Percentiles rank a stretch among this genome's conserved stretches.
These are phyloP conservation scores for Magallana nippona DNA, from an alignment of 2,888 invertebrate species.

Conservation along the genomic window DNA sequence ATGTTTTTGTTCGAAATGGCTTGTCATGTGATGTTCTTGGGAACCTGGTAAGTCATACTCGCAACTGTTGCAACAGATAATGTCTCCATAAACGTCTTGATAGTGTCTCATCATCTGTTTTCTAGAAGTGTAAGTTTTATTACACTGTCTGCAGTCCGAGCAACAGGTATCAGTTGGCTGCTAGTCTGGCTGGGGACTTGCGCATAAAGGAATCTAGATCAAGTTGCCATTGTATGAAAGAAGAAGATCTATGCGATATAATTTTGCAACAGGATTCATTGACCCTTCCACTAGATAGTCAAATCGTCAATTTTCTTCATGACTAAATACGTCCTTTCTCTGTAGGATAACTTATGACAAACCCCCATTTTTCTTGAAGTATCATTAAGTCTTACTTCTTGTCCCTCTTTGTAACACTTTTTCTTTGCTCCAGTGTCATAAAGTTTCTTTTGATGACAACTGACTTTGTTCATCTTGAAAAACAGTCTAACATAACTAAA, in stretches of 20 bases:
- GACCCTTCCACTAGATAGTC: not conserved
- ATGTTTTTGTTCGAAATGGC: too few species aligned
- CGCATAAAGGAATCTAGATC: too few species aligned
- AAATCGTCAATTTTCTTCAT: conserved; percentile 28
- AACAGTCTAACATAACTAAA: conserved; percentile 49
- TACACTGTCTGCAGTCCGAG: too few species aligned
- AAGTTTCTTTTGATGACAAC: conserved; percentile 39
- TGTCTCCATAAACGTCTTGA: too few species aligned
- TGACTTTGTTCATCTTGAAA: conserved; percentile 54
- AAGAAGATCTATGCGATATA: not conserved
- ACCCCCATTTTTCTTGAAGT: conserved; percentile 20
- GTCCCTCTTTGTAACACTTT: conserved; percentile 9
- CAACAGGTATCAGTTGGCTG: too few species aligned
- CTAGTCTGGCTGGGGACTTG: too few species aligned
- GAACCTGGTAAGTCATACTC: too few species aligned
- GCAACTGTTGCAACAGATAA: too few species aligned
- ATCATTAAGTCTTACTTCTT: conserved; percentile 14
- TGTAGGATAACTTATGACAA: not conserved
- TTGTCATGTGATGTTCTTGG: too few species aligned
- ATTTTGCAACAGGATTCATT: not conserved
- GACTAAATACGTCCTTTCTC: conserved; percentile 10
- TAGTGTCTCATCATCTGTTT: too few species aligned
- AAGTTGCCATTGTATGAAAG: conserved; percentile 22
- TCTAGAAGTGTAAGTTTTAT: too few species aligned
- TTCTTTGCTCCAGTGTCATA: not conserved